These are phyloP conservation scores for Microcaecilia unicolor DNA, from an alignment of 2,797 vertebrate genomes.

Conservation along the genomic window DNA sequence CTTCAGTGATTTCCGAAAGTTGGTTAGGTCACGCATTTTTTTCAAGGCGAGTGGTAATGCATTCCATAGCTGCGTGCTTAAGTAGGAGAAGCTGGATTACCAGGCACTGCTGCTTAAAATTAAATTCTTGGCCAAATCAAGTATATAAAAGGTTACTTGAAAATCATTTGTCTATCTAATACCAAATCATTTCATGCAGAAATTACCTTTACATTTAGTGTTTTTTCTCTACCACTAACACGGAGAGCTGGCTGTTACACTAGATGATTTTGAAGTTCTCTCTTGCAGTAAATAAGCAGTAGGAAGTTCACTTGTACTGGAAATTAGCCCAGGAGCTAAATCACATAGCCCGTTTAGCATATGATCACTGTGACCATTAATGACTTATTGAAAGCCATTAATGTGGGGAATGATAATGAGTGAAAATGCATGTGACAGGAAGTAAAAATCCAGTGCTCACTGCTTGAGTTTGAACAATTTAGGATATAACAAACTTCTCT, in stretches of 20 bases:
- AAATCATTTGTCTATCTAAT: not conserved
- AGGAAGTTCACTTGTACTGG: not conserved
- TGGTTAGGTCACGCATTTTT: too few relatives aligned
- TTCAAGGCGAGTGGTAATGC: too few relatives aligned
- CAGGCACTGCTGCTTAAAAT: not conserved
- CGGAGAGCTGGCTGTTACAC: not conserved
- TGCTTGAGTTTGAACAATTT: constrained; percentile 17
- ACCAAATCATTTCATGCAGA: not conserved
- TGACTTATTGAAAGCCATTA: constrained; percentile 21
- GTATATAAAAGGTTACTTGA: not conserved
- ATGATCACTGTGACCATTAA: constrained; percentile 14
- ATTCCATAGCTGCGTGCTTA: too few relatives aligned
- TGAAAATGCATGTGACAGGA: not conserved
- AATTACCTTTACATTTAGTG: not conserved
- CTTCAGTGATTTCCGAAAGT: too few relatives aligned
- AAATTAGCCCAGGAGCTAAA: constrained; percentile 22
- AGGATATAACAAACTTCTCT: constrained; percentile 21
- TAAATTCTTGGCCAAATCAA: not conserved
- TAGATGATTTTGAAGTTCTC: not conserved
- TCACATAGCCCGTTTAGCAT: constrained; percentile 10
- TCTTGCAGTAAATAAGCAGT: constrained; percentile 3
- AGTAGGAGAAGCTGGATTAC: too few relatives aligned
- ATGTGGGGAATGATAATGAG: constrained; percentile 12
- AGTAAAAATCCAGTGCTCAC: constrained; percentile 12
- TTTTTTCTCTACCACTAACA: not conserved